These are phyloP conservation scores for Oxycera nigricornis DNA, from an alignment of 2,888 invertebrate genomes.

Conservation along the genomic window DNA sequence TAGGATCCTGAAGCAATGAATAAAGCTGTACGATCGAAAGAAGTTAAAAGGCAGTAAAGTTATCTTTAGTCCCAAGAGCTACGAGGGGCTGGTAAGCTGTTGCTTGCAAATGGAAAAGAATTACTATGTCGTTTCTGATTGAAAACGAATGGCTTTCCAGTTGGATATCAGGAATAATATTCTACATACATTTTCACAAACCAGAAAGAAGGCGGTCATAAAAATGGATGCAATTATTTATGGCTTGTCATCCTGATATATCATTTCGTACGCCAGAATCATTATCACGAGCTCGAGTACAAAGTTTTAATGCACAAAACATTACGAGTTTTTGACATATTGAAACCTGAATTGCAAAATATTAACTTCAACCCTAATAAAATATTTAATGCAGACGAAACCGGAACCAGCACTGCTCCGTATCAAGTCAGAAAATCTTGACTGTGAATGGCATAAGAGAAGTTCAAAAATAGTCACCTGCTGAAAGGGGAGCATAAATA, in stretches of 20 bases:
- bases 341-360: neutral
- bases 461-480: neutral
- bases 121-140: neutral
- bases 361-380: neutral
- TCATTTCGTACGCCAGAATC: too few species aligned
- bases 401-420: neutral
- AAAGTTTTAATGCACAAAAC: neutral
- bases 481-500: conserved; percentile 49
- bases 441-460: neutral
- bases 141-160: neutral
- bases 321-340: neutral
- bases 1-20: neutral
- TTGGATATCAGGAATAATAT: neutral
- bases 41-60: neutral
- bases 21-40: neutral
- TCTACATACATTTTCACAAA: neutral
- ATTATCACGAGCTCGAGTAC: neutral
- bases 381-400: neutral
- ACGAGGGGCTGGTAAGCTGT: neutral
- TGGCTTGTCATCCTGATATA: too few species aligned
- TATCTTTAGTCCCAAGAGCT: neutral
- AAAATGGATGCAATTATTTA: too few species aligned
- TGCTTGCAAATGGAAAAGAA: neutral
- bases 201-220: neutral
- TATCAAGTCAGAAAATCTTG: neutral